These are phyloP conservation scores for Trachemys scripta DNA, from an alignment of 2,113 vertebrate genomes.

Conservation along the genomic window DNA sequence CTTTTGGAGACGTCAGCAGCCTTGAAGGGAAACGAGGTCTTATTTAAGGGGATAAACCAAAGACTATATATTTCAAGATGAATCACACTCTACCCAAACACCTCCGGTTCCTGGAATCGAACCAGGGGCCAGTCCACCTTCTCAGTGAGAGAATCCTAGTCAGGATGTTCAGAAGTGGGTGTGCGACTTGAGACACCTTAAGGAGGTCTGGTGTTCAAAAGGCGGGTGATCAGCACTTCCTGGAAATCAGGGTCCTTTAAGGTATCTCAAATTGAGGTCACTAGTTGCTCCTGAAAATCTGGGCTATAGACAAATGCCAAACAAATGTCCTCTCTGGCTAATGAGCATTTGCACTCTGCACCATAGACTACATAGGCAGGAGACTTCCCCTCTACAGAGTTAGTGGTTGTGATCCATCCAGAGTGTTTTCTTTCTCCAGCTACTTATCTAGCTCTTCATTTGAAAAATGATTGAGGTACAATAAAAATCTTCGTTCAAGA, in stretches of 20 bases:
- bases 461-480: constrained; percentile 62
- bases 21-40: not conserved
- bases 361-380: accelerated
- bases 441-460: constrained; percentile 40
- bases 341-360: constrained; percentile 27
- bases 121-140: not conserved
- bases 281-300: not conserved
- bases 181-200: not conserved
- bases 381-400: accelerated
- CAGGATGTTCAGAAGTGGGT: not conserved
- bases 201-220: not conserved
- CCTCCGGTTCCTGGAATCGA: not conserved
- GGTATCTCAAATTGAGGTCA: not conserved
- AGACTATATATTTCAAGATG: not conserved
- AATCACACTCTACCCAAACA: not conserved
- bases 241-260: accelerated
- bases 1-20: not conserved
- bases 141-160: not conserved
- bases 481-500: constrained; percentile 56
- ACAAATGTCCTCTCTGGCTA: not conserved
- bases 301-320: not conserved
- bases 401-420: accelerated
- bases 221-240: not conserved
- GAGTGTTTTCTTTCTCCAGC: constrained; percentile 38
- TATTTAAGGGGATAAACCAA: not conserved